Conservation (phyloP, 23 tunicate species). For the Oikopleura vanhoeffeni region DNA sequence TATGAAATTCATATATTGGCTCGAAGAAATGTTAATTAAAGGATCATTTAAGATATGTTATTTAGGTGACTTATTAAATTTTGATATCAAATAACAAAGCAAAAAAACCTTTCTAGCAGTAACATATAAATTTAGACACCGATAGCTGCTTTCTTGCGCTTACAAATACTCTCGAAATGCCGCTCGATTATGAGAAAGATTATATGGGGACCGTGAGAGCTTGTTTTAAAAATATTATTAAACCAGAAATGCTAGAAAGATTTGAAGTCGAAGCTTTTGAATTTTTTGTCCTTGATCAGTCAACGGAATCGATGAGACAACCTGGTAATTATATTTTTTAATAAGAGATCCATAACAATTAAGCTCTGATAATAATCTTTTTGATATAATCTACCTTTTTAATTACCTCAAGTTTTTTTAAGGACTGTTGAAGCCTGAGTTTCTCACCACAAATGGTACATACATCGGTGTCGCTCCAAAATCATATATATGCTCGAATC, state of each 20-base stretch:
- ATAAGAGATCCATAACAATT: no score
- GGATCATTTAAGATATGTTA: neutral
- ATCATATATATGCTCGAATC: no score
- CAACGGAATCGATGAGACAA: neutral
- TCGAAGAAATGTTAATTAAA: neutral
- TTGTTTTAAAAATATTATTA: neutral
- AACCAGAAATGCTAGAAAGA: neutral
- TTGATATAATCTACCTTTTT: no score
- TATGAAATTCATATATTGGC: neutral
- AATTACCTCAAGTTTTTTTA: neutral
- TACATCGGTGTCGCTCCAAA: neutral
- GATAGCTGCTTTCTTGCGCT: neutral
- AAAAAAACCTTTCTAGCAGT: no score
- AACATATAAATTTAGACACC: neutral
- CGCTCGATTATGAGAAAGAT: neutral
- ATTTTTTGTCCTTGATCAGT: neutral
- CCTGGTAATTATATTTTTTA: neutral
- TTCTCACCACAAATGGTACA: neutral
- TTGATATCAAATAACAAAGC: neutral
- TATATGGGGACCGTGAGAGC: neutral
- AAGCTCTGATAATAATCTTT: no score
- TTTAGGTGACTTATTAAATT: neutral
- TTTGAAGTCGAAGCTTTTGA: neutral
- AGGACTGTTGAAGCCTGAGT: neutral
- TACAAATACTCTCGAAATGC: neutral